Evolutionary conservation across 1,140 invertebrate genomes (phyloP), one percentile per base, ranked within the genome.

Genomic region (Nautilus pompilius): DNA sequence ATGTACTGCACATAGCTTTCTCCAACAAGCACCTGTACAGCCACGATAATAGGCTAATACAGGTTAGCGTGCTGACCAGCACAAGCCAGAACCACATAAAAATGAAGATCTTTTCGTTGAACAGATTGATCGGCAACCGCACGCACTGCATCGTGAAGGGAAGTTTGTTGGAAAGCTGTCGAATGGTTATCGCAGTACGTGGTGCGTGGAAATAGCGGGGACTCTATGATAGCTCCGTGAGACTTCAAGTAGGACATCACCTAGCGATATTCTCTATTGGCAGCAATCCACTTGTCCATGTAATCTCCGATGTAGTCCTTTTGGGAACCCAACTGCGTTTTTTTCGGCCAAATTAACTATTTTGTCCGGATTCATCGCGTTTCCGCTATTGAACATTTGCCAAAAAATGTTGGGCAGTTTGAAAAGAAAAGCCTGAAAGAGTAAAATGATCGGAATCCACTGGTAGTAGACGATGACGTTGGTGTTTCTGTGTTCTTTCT

Each of bases 361-460:
- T 22, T 72, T 72, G 36, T 70, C 63, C 48, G 79, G 30, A 60
- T 78, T 75, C 26, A 80, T 65, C 1, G 77, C 78, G 0, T 73
- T 63, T 2, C 69, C 68, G 0, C 69, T 65, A 57, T 77, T 76
- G 17, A 76, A 93, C 91, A 78, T 62, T 45, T 85, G 89, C 95
- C 95, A 98, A 5, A 98, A 79, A 82, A 93, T 93, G 82, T 96
- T 94, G 2, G 96, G 95, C 26, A 93, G 87, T 81, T 98, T 98
- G 82, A 96, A 98, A 70, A 95, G 86, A 68, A 96, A 85, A 1
- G 93, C 95, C 89, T 95, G 87, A 78, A 96, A 92, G 80, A 96
- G 93, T 78, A 96, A 94, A 3, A 93, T 91, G 82, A 97, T 94
- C 80, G 93, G 95, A 36, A 97, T 93, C 95, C 95, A 97, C 65